Evolutionary conservation across 2,797 vertebrate genomes (phyloP), one percentile per base, ranked within the genome.

Genomic region (Coregonus suidteri): DNA sequence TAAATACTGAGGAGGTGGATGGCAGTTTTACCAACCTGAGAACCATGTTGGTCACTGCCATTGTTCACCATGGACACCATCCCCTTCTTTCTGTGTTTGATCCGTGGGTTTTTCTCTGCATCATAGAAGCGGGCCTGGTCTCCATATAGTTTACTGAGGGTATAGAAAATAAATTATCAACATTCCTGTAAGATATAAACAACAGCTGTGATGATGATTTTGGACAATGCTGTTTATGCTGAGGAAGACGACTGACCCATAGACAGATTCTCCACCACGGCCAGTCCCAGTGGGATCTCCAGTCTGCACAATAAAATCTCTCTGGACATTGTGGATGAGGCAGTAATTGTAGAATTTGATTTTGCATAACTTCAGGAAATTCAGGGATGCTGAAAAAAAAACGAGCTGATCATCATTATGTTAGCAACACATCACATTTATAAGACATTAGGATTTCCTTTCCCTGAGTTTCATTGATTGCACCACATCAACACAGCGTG

Each of bases 51-150:
- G 79, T 95, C 95, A 9, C 73, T 96, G 83, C 98, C 97, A 68
- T 98, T 98, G 92, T 99, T 99, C 88, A 99, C 98, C 98, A 99
- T 99, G 14, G 98, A 99, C 30, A 99, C 96, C 0, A 95, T 98
- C 71, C 98, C 98, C 76, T 93, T 96, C 88, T 98, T 99, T 91
- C 93, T 96, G 88, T 47, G 41, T 85, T 99, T 99, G 90, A 99
- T 99, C 83, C 97, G 95, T 0, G 98, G 98, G 0, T 90, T 88
- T 83, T 98, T 99, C 88, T 99, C 98, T 3, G 89, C 84, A 31
- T 99, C 97, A 78, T 99, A 99, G 90, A 96, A 99, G 79, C 94
- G 92, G 30, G 98, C 98, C 88, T 99, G 98, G 88, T 98, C 96
- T 35, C 98, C 98, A 13, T 99, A 99, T 1, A 99, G 92, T 59